Evolutionary conservation across 2,797 vertebrate species (phyloP).

Genomic region (Myotis findleyi): DNA sequence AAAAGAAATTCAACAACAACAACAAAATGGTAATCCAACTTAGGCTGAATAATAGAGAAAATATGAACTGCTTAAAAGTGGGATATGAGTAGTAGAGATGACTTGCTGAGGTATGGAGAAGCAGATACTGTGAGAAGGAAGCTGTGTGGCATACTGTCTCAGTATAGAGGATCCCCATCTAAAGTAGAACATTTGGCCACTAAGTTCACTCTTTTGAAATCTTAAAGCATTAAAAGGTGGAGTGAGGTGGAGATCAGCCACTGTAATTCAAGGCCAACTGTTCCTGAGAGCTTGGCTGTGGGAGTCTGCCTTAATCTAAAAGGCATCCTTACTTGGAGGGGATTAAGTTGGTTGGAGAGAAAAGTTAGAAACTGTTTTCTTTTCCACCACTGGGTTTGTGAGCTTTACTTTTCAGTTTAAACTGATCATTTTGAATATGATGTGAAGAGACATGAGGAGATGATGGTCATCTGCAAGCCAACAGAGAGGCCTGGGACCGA

Average conservation of each 20-base stretch:
- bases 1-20: slow-evolving; percentile 45
- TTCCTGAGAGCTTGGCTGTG: neutral
- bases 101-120: neutral
- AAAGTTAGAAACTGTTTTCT: neutral
- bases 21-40: slow-evolving; percentile 46
- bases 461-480: neutral
- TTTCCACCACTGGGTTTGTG: neutral
- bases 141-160: neutral
- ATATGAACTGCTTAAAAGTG: slow-evolving; percentile 57
- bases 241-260: neutral
- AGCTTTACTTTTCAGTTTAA: slow-evolving; percentile 18
- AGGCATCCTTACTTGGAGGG: neutral
- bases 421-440: neutral
- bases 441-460: neutral
- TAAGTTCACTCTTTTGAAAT: neutral
- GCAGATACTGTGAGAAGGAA: neutral
- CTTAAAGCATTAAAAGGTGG: neutral
- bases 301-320: neutral
- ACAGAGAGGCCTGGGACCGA: neutral
- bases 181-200: neutral
- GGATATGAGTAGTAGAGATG: neutral
- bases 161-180: neutral
- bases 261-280: neutral
- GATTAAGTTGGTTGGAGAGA: neutral
- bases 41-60: slow-evolving; percentile 63